Base-by-base conservation (phyloP, 2,113 vertebrate species). In the Irena cyanogastra region DNA sequence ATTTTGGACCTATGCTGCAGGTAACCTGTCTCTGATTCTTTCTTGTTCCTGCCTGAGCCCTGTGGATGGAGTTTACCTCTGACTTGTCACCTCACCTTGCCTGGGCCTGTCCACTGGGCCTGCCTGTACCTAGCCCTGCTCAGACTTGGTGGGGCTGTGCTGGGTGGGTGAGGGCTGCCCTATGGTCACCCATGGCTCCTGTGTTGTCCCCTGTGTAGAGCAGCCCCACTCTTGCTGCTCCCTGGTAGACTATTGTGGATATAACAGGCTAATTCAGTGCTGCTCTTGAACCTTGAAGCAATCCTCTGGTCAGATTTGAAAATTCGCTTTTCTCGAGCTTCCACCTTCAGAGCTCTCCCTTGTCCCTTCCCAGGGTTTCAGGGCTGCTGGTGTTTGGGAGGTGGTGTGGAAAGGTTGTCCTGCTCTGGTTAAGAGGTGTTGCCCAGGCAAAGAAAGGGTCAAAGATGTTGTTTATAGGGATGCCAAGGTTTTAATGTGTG, bases 111-210 rank as follows among this genome's bases (percentile, higher is more conserved):
- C 7, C 1, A 0, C 33, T 66, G 64, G 22, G 44, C 28, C 8
- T 64, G 45, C 33, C 18, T 35, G 20, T 24, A 9, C 15, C 21
- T 3, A 13, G 14, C 33, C 39, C 27, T 78, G 47, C 50, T 81
- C 21, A 37, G 50, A 11, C 11, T 13, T 42, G 20, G 8, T 81
- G 42, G 35, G 20, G 9, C 41, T 52, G 50, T 49, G 39, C 39
- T 0, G 0, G 23, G 20, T 41, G 1, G 1, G 12, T 26, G 27
- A 52, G 47, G 31, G 14, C 53, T 90, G 61, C 11, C 35, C 35
- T 33, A 8, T 33, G 42, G 8, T 70, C 42, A 16, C 24, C 35
- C 2, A 0, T 1, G 2, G 41, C 57, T 90, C 35, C 23, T 70
- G 37, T 9, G 11, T 27, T 47, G 23, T 54, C 5, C 41, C 11